These are phyloP conservation scores for Lepidurus apus DNA, from an alignment of 1,140 invertebrate species.

Conservation along the genomic window DNA sequence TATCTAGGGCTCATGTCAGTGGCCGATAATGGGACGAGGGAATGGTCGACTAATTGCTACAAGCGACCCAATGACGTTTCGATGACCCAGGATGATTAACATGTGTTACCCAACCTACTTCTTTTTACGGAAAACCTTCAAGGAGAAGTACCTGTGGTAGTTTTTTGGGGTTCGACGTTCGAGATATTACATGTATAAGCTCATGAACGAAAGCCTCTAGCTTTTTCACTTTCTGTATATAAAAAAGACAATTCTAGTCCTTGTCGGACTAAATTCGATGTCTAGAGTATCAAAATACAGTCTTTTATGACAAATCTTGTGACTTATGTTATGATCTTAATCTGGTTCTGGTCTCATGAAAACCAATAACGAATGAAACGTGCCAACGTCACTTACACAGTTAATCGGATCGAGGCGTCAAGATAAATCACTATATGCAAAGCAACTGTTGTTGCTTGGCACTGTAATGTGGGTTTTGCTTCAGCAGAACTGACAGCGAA, in stretches of 20 bases:
- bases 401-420: too few relatives aligned
- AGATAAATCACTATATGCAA: too few relatives aligned
- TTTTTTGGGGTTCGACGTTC: neutral
- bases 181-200: neutral
- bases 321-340: neutral
- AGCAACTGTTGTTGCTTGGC: too few relatives aligned
- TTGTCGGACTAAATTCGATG: neutral
- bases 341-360: neutral
- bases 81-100: neutral
- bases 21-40: neutral
- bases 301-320: neutral
- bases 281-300: neutral
- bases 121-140: neutral
- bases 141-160: neutral
- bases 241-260: neutral
- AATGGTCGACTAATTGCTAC: neutral
- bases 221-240: constrained; percentile 9
- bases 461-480: neutral
- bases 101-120: neutral
- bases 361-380: too few relatives aligned
- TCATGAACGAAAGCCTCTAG: neutral
- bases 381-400: too few relatives aligned
- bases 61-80: neutral
- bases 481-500: neutral
- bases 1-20: neutral